Conservation (phyloP, 2,113 vertebrate species). For the zebrafish (Danio rerio) region GRCz12tu NC_133193.1:35559501-35560000, state of each 20-base stretch:
- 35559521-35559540: constrained; percentile 67
- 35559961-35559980: constrained; percentile 60
- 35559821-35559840: constrained; percentile 63
- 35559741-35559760: background rate
- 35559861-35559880: constrained; percentile 62
- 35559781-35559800: background rate
- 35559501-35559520: background rate
- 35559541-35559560: constrained; percentile 70
- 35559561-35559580: constrained; percentile 75
- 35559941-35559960: constrained; percentile 61
- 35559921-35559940: constrained; percentile 71
- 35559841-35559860: constrained; percentile 56
- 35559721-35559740: background rate
- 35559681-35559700: constrained; percentile 72
- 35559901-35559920: constrained; percentile 72
- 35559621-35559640: constrained; percentile 33
- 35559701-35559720: constrained; percentile 55
- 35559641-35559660: constrained; percentile 76
- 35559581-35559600: constrained; percentile 66
- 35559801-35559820: constrained; percentile 68
- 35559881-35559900: background rate
- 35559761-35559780: constrained; percentile 44
- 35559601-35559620: no score
- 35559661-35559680: constrained; percentile 68
- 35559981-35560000: constrained; percentile 57